These are phyloP conservation scores for Diloba caeruleocephala DNA, from an alignment of 2,888 invertebrate species.

Conservation along the genomic window DNA sequence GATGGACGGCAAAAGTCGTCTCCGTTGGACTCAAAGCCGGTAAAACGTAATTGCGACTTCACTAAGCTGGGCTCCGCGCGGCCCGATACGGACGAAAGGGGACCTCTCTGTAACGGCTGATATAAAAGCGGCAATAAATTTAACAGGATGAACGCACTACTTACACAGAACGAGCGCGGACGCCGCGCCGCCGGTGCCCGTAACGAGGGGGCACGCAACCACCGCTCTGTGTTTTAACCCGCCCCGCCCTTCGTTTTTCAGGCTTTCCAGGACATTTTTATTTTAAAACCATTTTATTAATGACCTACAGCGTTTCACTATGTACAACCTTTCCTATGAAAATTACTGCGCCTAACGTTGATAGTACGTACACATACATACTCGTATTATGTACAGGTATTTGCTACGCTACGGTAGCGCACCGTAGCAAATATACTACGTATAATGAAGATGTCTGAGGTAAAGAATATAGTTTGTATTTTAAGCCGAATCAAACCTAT, in stretches of 20 bases:
- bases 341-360: slow-evolving; percentile 8
- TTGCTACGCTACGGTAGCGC: too few relatives aligned
- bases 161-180: slow-evolving; percentile 84
- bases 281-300: slow-evolving; percentile 63
- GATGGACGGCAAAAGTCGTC: slow-evolving; percentile 88
- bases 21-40: slow-evolving; percentile 85
- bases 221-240: slow-evolving; percentile 73
- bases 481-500: too few relatives aligned
- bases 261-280: slow-evolving; percentile 62
- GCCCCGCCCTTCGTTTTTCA: slow-evolving; percentile 63
- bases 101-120: slow-evolving; percentile 87
- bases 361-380: slow-evolving; percentile 10
- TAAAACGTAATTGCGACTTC: slow-evolving; percentile 89
- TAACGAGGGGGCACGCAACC: slow-evolving; percentile 83
- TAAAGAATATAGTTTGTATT: too few relatives aligned
- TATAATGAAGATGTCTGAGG: too few relatives aligned
- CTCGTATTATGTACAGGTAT: neutral
- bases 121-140: slow-evolving; percentile 89
- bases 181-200: slow-evolving; percentile 72
- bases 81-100: slow-evolving; percentile 87
- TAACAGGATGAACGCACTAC: slow-evolving; percentile 89
- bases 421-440: too few relatives aligned
- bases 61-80: slow-evolving; percentile 87
- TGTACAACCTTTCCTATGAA: slow-evolving; percentile 31
- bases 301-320: slow-evolving; percentile 42